Evolutionary conservation across 2,797 vertebrate species (phyloP).

Genomic region (Sternarchorhynchus goeldii): DNA sequence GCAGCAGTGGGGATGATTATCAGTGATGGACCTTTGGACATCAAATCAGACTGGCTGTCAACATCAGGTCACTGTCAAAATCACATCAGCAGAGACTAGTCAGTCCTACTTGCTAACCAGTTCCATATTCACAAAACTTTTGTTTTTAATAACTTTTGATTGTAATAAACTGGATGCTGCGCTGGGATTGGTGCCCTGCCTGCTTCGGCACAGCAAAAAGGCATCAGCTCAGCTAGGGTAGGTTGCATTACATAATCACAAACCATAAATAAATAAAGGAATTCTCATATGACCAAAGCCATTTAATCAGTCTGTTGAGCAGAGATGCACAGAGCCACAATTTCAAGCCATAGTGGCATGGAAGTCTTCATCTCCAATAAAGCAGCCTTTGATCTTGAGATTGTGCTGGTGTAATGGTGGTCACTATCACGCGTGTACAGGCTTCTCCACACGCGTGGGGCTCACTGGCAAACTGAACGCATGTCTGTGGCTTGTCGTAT

Average conservation of each 20-base stretch:
- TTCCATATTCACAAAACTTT: constrained; percentile 5
- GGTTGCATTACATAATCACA: constrained; percentile 72
- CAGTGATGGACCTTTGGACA: not conserved
- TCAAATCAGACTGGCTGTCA: not conserved
- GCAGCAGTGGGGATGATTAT: too few relatives aligned
- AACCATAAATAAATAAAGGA: constrained; percentile 61
- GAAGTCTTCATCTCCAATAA: constrained; percentile 44
- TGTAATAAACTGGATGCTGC: constrained; percentile 20
- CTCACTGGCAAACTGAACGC: constrained; percentile 38
- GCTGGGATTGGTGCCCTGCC: constrained; percentile 54
- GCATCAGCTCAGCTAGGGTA: constrained; percentile 48
- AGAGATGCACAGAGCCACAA: constrained; percentile 50
- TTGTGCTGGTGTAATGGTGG: constrained; percentile 3
- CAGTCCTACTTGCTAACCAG: not conserved
- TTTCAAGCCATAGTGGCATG: constrained; percentile 61
- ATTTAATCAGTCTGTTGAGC: constrained; percentile 64
- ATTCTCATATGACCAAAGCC: constrained; percentile 66
- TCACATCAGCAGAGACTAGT: not conserved
- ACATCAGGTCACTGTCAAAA: not conserved
- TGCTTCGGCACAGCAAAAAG: constrained; percentile 57
- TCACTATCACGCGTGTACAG: not conserved
- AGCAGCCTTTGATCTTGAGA: constrained; percentile 25
- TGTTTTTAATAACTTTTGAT: too few relatives aligned
- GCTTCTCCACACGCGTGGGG: not conserved
- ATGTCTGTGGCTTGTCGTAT: not conserved